Evolutionary conservation across 2,797 vertebrate species (phyloP).

Genomic region (Melanotaenia pygmaea): DNA sequence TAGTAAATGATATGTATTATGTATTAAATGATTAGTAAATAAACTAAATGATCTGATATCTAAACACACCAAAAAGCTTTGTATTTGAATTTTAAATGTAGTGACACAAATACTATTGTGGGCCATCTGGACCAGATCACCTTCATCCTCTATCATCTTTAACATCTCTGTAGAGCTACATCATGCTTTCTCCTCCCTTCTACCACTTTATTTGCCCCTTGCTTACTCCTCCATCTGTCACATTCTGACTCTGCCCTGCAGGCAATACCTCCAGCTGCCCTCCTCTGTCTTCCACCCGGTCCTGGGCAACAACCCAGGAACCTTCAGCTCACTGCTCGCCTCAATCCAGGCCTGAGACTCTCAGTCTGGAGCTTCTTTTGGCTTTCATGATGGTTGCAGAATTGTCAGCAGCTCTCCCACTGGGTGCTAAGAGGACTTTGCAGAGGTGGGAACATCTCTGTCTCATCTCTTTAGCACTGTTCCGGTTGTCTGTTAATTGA

Average conservation of each 20-base stretch:
- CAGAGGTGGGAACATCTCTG: slow-evolving; percentile 77
- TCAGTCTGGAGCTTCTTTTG: slow-evolving; percentile 13
- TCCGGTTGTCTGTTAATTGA: neutral
- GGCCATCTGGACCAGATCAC: slow-evolving; percentile 53
- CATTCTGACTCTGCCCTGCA: slow-evolving; percentile 29
- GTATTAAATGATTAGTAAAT: too few relatives aligned
- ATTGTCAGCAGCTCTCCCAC: slow-evolving; percentile 69
- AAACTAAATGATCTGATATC: slow-evolving; percentile 11
- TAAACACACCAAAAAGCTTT: slow-evolving; percentile 3
- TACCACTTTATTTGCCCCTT: slow-evolving; percentile 34
- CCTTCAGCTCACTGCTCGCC: slow-evolving; percentile 12
- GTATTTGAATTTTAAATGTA: slow-evolving; percentile 16
- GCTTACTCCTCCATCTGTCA: slow-evolving; percentile 61
- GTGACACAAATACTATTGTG: neutral
- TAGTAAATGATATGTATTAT: too few relatives aligned
- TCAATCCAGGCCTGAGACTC: slow-evolving; percentile 6
- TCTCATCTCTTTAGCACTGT: slow-evolving; percentile 34
- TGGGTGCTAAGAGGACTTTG: slow-evolving; percentile 71
- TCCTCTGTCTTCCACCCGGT: slow-evolving; percentile 42
- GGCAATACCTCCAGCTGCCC: slow-evolving; percentile 37
- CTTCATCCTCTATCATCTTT: slow-evolving; percentile 41
- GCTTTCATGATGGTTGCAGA: slow-evolving; percentile 30
- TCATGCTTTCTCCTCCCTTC: slow-evolving; percentile 23
- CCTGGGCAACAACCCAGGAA: slow-evolving; percentile 25
- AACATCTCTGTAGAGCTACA: slow-evolving; percentile 24